Percentiles rank a stretch among this genome's conserved stretches.
Conservation (phyloP, 2,888 invertebrate genomes). For the Scotopteryx bipunctaria region DNA sequence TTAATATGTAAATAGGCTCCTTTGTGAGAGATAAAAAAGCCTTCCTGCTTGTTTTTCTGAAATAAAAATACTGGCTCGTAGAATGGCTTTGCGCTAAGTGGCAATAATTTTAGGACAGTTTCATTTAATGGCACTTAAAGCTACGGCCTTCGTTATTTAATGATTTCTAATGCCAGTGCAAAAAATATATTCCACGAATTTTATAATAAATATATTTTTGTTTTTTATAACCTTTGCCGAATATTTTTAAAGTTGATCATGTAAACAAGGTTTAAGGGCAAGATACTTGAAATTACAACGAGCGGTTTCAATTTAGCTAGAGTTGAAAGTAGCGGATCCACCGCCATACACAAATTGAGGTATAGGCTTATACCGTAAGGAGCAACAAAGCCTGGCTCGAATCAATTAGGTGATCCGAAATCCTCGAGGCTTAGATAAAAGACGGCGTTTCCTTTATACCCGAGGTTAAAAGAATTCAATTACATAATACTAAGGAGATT, state of each 20-base stretch:
- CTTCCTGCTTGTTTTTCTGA: conserved; percentile 33
- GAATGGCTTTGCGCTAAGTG: conserved; percentile 52
- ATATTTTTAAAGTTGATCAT: neutral
- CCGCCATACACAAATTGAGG: conserved; percentile 23
- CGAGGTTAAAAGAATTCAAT: conserved; percentile 78
- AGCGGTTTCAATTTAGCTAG: conserved; percentile 14
- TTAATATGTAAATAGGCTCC: conserved; percentile 24
- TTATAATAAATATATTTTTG: neutral
- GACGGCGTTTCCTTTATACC: conserved; percentile 73
- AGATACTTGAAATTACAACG: conserved; percentile 3
- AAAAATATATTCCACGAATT: conserved; percentile 4
- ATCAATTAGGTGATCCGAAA: conserved; percentile 72
- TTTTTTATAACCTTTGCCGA: neutral
- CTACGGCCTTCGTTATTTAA: conserved; percentile 48
- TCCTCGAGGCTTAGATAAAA: conserved; percentile 68
- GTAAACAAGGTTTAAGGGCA: neutral
- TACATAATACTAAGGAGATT: conserved; percentile 77
- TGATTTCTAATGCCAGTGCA: conserved; percentile 48
- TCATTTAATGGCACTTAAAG: conserved; percentile 54
- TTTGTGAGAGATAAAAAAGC: conserved; percentile 28
- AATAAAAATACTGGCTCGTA: conserved; percentile 43
- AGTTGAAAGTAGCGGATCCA: conserved; percentile 13
- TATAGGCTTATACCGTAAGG: conserved; percentile 46
- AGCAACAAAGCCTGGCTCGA: conserved; percentile 60
- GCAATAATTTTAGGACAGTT: conserved; percentile 54